A percentile compares a stretch with the other conserved stretches of the same genome.
Conservation (phyloP, 2,797 vertebrate species). For the Falco columbarius region DNA sequence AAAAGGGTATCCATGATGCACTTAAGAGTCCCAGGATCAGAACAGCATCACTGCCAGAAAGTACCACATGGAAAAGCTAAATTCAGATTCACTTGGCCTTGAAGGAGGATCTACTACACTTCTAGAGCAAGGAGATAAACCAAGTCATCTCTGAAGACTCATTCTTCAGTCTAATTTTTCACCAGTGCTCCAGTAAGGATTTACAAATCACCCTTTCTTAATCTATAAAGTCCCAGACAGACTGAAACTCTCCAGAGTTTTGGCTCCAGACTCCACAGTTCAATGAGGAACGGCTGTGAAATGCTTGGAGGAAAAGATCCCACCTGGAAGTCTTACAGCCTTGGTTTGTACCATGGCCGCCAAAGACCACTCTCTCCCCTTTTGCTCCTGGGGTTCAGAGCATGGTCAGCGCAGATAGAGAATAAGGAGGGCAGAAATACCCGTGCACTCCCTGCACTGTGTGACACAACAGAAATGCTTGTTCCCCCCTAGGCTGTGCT, state of each 20-base stretch:
- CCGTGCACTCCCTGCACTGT: not conserved
- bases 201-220: not conserved
- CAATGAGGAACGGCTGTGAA: not conserved
- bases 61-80: not conserved
- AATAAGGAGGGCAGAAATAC: not conserved
- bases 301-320: not conserved
- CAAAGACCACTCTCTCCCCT: not conserved
- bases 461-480: not conserved
- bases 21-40: not conserved
- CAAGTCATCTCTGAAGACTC: not conserved
- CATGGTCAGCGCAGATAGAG: not conserved
- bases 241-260: not conserved
- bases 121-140: not conserved
- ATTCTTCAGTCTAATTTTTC: not conserved
- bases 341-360: not conserved
- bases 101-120: not conserved
- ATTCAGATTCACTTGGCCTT: not conserved
- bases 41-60: not conserved
- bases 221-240: not conserved
- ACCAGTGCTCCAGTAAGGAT: not conserved
- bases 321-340: not conserved
- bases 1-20: not conserved
- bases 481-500: not conserved
- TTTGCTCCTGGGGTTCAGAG: not conserved
- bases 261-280: not conserved